These are phyloP conservation scores for Priocnemis perturbator DNA, from an alignment of 2,888 invertebrate species.

Conservation along the genomic window DNA sequence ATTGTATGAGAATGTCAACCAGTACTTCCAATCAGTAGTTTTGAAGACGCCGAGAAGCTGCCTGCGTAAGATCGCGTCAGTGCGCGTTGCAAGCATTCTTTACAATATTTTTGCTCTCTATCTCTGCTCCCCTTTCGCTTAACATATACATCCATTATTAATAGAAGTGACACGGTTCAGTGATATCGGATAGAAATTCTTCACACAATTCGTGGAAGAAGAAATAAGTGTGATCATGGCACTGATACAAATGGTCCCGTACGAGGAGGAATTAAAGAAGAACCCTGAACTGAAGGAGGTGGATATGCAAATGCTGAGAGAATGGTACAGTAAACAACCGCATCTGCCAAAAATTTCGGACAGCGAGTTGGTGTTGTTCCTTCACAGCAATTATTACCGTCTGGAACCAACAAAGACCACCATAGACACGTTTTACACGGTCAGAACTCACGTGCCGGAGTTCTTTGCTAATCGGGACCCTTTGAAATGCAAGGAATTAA, in stretches of 20 bases:
- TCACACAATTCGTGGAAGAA: neutral
- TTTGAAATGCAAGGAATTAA: conserved; percentile 75
- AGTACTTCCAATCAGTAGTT: conserved; percentile 24
- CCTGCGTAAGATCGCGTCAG: no score
- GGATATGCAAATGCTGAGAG: conserved; percentile 79
- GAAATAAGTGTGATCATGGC: conserved; percentile 26
- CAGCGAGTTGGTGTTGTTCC: conserved; percentile 80
- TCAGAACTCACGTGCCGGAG: conserved; percentile 80
- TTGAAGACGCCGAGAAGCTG: conserved; percentile 15
- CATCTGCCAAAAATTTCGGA: conserved; percentile 80
- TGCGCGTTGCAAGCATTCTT: neutral
- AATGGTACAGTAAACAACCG: conserved; percentile 83
- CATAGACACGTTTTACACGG: conserved; percentile 82
- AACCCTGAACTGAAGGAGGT: conserved; percentile 79
- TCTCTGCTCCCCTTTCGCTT: no score
- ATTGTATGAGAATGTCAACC: neutral
- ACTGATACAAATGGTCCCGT: conserved; percentile 45
- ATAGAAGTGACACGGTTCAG: no score
- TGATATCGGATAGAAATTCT: no score
- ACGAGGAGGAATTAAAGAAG: conserved; percentile 80
- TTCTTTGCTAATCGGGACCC: conserved; percentile 73
- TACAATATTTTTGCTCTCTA: neutral
- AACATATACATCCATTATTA: no score
- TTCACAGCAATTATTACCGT: conserved; percentile 83
- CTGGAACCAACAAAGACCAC: conserved; percentile 83